phyloP scores from a whole-genome alignment of 2,888 invertebrate species.

The Lithophane semibrunnea region DNA sequence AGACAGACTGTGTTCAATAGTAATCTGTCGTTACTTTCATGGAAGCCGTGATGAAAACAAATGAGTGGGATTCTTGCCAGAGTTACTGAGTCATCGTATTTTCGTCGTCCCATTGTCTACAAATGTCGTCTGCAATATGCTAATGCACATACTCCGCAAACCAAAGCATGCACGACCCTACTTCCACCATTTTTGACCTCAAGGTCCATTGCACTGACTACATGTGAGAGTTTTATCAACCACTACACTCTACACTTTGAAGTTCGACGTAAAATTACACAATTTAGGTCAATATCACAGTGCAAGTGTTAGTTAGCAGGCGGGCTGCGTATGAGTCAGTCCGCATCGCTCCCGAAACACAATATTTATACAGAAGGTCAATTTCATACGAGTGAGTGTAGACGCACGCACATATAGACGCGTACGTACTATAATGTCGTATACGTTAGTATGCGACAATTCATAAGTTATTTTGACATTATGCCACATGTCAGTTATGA shows the following conservation, averaged over 20 bases:
- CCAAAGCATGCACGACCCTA: slow-evolving; percentile 27
- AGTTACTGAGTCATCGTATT: background rate
- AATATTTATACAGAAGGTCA: slow-evolving; percentile 15
- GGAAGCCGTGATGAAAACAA: background rate
- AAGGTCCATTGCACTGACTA: slow-evolving; percentile 48
- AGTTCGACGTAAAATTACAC: slow-evolving; percentile 77
- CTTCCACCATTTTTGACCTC: slow-evolving; percentile 44
- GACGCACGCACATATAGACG: too few species aligned
- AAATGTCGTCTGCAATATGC: slow-evolving; percentile 8
- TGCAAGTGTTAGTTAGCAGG: slow-evolving; percentile 72
- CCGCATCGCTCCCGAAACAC: slow-evolving; percentile 67
- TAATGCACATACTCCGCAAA: slow-evolving; percentile 17
- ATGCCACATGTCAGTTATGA: too few species aligned
- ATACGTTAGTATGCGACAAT: too few species aligned
- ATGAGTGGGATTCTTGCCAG: background rate
- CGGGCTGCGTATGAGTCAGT: slow-evolving; percentile 61
- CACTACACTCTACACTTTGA: slow-evolving; percentile 20
- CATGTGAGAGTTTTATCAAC: slow-evolving; percentile 47
- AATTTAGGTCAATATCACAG: slow-evolving; percentile 85
- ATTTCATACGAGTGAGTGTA: background rate
- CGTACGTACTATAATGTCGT: background rate
- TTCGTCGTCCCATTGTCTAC: background rate
- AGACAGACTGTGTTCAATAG: background rate
- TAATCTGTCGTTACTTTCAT: too few species aligned
- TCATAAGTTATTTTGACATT: too few species aligned